phyloP scores from a whole-genome alignment of 2,888 invertebrate genomes.

The Toxonevra muliebris region DNA sequence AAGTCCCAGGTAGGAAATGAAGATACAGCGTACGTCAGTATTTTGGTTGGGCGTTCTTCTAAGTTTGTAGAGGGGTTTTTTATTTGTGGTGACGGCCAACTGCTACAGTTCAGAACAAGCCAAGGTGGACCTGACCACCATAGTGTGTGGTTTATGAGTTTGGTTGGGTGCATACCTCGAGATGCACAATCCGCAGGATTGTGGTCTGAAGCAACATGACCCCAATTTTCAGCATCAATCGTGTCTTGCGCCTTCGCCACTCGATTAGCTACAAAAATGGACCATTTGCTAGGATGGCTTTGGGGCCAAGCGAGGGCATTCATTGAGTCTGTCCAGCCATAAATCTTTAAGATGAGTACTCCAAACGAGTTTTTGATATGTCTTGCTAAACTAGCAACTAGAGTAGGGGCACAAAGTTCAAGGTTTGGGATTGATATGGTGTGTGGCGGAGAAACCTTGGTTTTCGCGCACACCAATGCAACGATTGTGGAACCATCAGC shows the following conservation, averaged over 20 bases:
- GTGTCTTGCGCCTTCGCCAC: neutral
- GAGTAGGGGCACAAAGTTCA: constrained; percentile 7
- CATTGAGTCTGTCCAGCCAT: constrained; percentile 12
- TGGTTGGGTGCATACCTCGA: neutral
- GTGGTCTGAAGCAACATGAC: neutral
- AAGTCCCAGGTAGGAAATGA: neutral
- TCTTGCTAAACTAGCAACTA: neutral
- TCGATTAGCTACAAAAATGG: constrained; percentile 10
- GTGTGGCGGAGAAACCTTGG: neutral
- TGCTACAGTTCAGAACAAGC: neutral
- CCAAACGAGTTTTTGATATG: neutral
- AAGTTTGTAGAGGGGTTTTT: neutral
- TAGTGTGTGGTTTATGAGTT: neutral
- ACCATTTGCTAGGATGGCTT: neutral
- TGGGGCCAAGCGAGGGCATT: neutral
- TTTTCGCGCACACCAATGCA: constrained; percentile 9
- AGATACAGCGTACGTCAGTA: neutral
- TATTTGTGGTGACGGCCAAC: neutral
- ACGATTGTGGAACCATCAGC: neutral
- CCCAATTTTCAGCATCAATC: constrained; percentile 1
- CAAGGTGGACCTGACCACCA: constrained; percentile 3
- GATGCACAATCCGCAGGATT: constrained; percentile 15
- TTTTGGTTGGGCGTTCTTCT: too few species aligned
- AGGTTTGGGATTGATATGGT: neutral
- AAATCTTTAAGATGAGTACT: neutral